Percentiles rank a stretch among this genome's conserved stretches.
Evolutionary conservation across 2,113 vertebrate genomes (phyloP).

Genomic region (Smithornis capensis): DNA sequence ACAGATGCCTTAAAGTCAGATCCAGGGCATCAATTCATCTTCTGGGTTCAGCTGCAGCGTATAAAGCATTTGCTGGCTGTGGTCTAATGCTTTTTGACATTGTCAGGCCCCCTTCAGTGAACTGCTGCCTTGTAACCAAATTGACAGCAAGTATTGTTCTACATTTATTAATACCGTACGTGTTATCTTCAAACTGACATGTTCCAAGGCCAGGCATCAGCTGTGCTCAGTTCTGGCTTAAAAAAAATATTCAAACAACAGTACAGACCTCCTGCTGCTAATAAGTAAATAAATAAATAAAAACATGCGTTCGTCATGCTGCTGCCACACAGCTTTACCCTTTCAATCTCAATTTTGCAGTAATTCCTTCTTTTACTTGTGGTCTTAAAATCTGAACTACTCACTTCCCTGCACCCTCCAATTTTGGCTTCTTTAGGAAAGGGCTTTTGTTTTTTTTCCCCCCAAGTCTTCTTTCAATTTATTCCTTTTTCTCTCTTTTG

Average conservation of each 20-base stretch:
- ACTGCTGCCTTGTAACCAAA: constrained; percentile 39
- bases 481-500: not conserved
- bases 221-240: not conserved
- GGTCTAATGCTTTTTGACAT: constrained; percentile 54
- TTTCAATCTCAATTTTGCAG: not conserved
- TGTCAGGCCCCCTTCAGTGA: constrained; percentile 41
- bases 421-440: not conserved
- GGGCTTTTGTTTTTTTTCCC: rapidly evolving
- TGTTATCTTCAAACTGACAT: constrained; percentile 2
- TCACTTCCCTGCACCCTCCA: not conserved
- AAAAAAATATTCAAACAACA: not conserved
- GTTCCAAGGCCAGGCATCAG: constrained; percentile 39
- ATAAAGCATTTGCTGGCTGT: constrained; percentile 32
- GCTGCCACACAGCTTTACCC: not conserved
- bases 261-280: not conserved
- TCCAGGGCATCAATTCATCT: constrained; percentile 29
- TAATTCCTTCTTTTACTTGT: not conserved
- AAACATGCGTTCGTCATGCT: not conserved
- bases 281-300: constrained; percentile 1
- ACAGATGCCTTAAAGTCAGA: constrained; percentile 53
- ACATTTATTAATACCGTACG: not conserved
- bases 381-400: not conserved
- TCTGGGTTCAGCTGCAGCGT: constrained; percentile 29
- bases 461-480: not conserved
- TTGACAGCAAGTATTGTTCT: constrained; percentile 66